Conservation (phyloP, 2,113 vertebrate species). For the Tiliqua scincoides region DNA sequence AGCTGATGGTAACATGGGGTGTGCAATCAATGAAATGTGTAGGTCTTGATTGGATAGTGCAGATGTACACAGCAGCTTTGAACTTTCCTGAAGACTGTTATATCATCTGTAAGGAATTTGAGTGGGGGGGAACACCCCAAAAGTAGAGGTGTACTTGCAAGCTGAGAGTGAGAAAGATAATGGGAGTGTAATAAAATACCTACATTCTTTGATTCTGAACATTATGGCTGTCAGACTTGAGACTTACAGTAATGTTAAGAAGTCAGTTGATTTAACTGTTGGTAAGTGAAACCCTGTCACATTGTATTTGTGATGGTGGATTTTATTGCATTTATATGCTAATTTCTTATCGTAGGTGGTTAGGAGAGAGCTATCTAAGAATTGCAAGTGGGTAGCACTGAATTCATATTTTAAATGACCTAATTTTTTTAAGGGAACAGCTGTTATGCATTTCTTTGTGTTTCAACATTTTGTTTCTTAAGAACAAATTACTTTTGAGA, state of each 20-base stretch:
- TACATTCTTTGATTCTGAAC: constrained; percentile 16
- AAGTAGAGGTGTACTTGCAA: constrained; percentile 53
- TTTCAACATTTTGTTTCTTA: too few relatives aligned
- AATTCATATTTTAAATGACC: constrained; percentile 2
- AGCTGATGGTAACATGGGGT: constrained; percentile 34
- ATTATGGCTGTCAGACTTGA: constrained; percentile 43
- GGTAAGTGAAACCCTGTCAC: constrained; percentile 46
- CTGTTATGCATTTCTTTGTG: neutral
- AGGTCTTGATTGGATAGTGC: constrained; percentile 46
- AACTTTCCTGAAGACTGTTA: constrained; percentile 52
- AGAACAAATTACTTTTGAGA: neutral
- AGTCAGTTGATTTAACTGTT: constrained; percentile 39
- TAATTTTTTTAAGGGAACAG: neutral
- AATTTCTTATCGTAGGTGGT: neutral
- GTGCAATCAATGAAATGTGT: constrained; percentile 45
- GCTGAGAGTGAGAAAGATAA: constrained; percentile 35
- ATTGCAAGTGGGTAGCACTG: constrained; percentile 13
- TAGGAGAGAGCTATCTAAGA: constrained; percentile 30
- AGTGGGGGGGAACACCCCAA: constrained; percentile 32
- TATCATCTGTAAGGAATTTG: constrained; percentile 36
- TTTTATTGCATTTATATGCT: neutral
- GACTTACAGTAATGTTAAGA: constrained; percentile 21
- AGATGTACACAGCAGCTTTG: constrained; percentile 44
- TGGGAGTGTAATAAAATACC: constrained; percentile 44
- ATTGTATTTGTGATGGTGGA: constrained; percentile 14